phyloP scores from a whole-genome alignment of 1,140 invertebrate species.

The Samia ricini region DNA sequence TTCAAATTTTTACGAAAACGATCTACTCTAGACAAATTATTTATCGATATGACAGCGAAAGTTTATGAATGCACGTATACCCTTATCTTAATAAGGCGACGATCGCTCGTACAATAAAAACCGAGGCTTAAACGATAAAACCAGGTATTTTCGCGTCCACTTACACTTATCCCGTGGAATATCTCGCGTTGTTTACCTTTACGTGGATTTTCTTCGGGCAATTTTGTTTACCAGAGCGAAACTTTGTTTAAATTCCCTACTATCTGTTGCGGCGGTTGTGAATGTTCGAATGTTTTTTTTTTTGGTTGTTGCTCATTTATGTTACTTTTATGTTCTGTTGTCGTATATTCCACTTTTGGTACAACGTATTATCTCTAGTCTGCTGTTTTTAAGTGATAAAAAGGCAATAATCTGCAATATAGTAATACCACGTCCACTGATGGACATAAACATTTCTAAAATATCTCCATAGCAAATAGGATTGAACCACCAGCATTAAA shows the following conservation, averaged over 20 bases:
- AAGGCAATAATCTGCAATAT: too few relatives aligned
- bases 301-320: neutral
- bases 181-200: conserved; percentile 9
- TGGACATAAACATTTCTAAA: too few relatives aligned
- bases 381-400: neutral
- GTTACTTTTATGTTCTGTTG: neutral
- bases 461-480: too few relatives aligned
- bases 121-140: conserved; percentile 5
- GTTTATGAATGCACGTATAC: neutral
- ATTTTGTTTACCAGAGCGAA: conserved; percentile 3
- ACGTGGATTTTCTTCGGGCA: conserved; percentile 4
- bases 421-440: too few relatives aligned
- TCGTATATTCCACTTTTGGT: neutral
- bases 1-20: neutral
- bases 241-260: conserved; percentile 8
- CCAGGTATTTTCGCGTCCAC: conserved; percentile 12
- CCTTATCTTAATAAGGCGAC: neutral
- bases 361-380: neutral
- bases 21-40: neutral
- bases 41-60: neutral
- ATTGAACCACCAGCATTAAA: too few relatives aligned
- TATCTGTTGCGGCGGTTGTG: neutral
- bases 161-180: conserved; percentile 10
- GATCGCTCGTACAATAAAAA: conserved; percentile 9
- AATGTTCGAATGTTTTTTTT: neutral